Percentiles rank a stretch among this genome's conserved stretches.
phyloP scores from a whole-genome alignment of 2,888 invertebrate species.

The Heliconius sara region DNA sequence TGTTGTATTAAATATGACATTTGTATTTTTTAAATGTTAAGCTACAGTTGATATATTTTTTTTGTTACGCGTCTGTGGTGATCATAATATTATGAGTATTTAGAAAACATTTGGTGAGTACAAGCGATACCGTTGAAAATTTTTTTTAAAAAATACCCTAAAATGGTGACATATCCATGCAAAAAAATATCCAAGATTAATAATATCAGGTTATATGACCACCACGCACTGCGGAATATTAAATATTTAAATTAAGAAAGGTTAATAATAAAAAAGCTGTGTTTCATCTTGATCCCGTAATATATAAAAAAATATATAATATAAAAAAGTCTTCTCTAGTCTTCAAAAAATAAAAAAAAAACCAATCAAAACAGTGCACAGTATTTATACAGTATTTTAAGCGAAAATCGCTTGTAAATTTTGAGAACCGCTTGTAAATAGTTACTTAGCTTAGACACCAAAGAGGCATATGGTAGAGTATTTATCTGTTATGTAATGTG shows the following conservation, averaged over 20 bases:
- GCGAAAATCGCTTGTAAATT: slow-evolving; percentile 44
- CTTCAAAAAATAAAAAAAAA: slow-evolving; percentile 12
- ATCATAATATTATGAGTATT: background rate
- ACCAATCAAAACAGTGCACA: slow-evolving; percentile 43
- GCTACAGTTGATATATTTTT: background rate
- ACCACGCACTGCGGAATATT: background rate
- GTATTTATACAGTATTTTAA: slow-evolving; percentile 50
- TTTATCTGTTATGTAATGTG: slow-evolving; percentile 79
- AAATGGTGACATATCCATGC: too few relatives aligned
- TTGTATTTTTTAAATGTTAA: slow-evolving; percentile 6
- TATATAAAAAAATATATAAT: background rate
- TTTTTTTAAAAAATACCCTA: too few relatives aligned
- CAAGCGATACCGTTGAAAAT: too few relatives aligned
- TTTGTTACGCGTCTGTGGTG: background rate
- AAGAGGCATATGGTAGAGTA: slow-evolving; percentile 79
- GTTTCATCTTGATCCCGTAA: background rate
- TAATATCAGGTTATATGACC: background rate
- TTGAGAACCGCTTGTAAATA: slow-evolving; percentile 51
- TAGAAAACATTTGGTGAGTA: too few relatives aligned
- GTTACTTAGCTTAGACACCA: slow-evolving; percentile 80
- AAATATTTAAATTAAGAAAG: background rate
- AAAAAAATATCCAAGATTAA: background rate
- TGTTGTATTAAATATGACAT: slow-evolving; percentile 22
- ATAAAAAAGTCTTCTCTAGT: slow-evolving; percentile 23
- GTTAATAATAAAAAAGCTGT: background rate